Evolutionary conservation across 2,113 vertebrate species (phyloP), one percentile per base, ranked within the genome.

Genomic region (Crotalus viridis): DNA sequence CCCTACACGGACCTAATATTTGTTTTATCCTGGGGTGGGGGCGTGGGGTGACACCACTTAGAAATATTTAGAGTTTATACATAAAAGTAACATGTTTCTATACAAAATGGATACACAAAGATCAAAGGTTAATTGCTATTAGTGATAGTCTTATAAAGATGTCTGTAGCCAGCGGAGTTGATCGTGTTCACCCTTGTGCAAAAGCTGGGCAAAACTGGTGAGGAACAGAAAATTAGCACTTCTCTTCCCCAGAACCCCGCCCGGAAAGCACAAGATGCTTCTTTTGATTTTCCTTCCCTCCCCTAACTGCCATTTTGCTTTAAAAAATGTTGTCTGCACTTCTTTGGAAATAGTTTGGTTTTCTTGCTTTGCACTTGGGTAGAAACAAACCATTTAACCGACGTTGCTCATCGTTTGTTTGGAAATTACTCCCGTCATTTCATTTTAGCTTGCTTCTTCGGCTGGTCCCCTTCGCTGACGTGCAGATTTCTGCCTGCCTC

Each of bases 381-480:
- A 93, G 92, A 95, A 59, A 93, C 91, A 90, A 96, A 93, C 56
- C 90, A 92, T 88, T 81, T 94, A 91, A 92, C 9, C 1, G 4
- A 64, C 69, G 94, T 59, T 39, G 85, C 4, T 46, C 43, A 57
- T 7, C 5, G 87, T 33, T 28, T 21, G 22, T 51, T 86, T 61
- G 26, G 33, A n/a, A 56, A 93, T 46, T 89, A 90, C 88, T 85
- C 48, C 46, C 86, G 33, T 19, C 0, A 0, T 3, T n/a, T n/a
- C 0, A 10, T 8, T 94, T 96, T 98, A 98, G 19, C 96, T 98
- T 4, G 98, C 89, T 94, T 97, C 98, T 85, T 98, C 98, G 0
- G 97, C 87, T 19, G 96, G 96, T 8, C 96, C 93, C 43, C 98
- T 97, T 95, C 99, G 98, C 92, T 99, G 99, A 61, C 99, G 98